Base-by-base conservation (phyloP, 2,113 vertebrate species). In the Atrichornis clamosus region DNA sequence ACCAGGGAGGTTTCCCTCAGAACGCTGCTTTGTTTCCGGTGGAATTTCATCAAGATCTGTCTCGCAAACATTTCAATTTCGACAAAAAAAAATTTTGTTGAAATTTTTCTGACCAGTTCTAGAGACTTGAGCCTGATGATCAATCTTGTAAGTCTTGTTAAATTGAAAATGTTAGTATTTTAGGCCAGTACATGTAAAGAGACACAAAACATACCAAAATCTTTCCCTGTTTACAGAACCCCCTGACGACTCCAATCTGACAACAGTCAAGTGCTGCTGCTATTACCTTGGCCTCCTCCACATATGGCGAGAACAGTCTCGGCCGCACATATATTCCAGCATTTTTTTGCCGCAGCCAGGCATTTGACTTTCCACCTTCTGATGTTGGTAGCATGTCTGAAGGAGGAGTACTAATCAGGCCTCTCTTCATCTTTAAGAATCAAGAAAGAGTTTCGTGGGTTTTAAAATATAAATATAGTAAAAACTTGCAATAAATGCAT, bases 211-310 rank as follows among this genome's bases (percentile, higher is more conserved):
- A 96, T 41, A 93, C 80, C 64, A 72, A 72, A 91, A 84, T 35
- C 67, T 11, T 78, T 84, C 85, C 91, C 67, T 94, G 62, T 60
- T 91, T 93, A 85, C 60, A 93, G 64, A 94, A 85, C 70, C 93
- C 91, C 95, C 70, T 78, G 8, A 30, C 52, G 64, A 89, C 30
- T 58, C 26, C 16, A 79, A 32, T 10, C 30, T 81, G 87, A 90
- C 73, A 56, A 46, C 3, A 91, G 32, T 33, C 52, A 84, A 33
- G 44, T 5, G 62, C 15, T 47, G 37, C 49, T 83, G 93, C 46
- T 32, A 87, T 97, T 98, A 99, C 99, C 99, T 99, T 99, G 13
- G 99, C 99, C 97, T 99, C 99, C 80, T 99, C 99, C 93, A 99
- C 99, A 32, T 99, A 99, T 0, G 99, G 99, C 1, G 98, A 98